Conservation (phyloP, 2,888 invertebrate genomes). For the Baronia brevicornis region DNA sequence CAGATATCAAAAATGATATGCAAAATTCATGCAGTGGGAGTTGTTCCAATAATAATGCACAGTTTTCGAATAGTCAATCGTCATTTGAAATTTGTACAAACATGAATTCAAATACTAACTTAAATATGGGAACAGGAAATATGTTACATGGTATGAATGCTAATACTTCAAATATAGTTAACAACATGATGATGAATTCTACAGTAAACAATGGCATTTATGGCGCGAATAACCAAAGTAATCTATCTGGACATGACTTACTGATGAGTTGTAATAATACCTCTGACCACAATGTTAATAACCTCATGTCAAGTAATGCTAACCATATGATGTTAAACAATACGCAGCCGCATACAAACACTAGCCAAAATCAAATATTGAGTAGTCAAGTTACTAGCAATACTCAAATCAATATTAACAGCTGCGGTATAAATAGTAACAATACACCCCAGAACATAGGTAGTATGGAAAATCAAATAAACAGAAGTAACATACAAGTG, state of each 20-base stretch:
- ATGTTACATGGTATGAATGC: slow-evolving; percentile 60
- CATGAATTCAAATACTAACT: slow-evolving; percentile 46
- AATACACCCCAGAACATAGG: slow-evolving; percentile 46
- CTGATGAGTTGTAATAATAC: slow-evolving; percentile 61
- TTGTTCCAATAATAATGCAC: slow-evolving; percentile 52
- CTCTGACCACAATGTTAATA: slow-evolving; percentile 53
- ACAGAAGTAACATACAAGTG: slow-evolving; percentile 44
- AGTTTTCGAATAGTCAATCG: slow-evolving; percentile 51
- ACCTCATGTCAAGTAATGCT: slow-evolving; percentile 44
- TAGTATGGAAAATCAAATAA: slow-evolving; percentile 52
- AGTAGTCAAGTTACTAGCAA: slow-evolving; percentile 44
- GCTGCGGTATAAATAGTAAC: slow-evolving; percentile 52
- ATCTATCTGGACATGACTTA: slow-evolving; percentile 55
- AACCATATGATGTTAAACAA: slow-evolving; percentile 66
- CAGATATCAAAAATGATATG: slow-evolving; percentile 68
- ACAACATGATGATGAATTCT: slow-evolving; percentile 60
- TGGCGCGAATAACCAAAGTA: slow-evolving; percentile 44
- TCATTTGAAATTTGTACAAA: slow-evolving; percentile 61
- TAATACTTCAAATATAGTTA: slow-evolving; percentile 50
- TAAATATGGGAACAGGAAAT: slow-evolving; percentile 49
- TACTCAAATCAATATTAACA: slow-evolving; percentile 59
- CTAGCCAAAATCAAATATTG: slow-evolving; percentile 52
- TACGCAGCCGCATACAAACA: slow-evolving; percentile 45
- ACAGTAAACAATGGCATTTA: slow-evolving; percentile 52
- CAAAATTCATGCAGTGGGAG: slow-evolving; percentile 63